Evolutionary conservation across 1,140 invertebrate genomes (phyloP).

Genomic region (Drosophila sucinea): DNA sequence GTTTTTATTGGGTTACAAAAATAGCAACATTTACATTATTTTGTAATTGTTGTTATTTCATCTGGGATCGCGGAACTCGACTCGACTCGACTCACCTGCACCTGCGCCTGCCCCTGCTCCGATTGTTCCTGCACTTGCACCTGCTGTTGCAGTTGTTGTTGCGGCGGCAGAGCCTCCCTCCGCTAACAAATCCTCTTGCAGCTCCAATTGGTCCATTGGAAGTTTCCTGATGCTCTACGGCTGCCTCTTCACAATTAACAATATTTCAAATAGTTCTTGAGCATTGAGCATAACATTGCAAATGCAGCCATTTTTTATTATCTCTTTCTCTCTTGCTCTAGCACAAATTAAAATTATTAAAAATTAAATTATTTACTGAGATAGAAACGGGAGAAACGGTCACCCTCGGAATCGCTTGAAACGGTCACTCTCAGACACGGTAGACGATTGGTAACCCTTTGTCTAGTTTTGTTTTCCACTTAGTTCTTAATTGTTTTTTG

Average conservation of each 20-base stretch:
- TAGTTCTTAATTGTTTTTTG: no score
- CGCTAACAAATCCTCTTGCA: constrained; percentile 49
- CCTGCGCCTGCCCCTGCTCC: neutral
- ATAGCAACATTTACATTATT: constrained; percentile 35
- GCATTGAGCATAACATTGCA: constrained; percentile 2
- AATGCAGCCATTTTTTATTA: constrained; percentile 59
- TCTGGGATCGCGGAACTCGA: neutral
- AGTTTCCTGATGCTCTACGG: neutral
- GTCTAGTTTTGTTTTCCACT: no score
- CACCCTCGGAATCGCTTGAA: no score
- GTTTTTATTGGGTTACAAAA: constrained; percentile 39
- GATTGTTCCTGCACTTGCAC: constrained; percentile 1
- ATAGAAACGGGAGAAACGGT: no score
- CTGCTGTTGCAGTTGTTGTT: neutral
- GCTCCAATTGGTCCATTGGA: constrained; percentile 57
- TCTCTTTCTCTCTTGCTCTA: neutral
- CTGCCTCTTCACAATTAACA: neutral
- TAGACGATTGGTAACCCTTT: no score
- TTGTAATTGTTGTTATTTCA: constrained; percentile 1
- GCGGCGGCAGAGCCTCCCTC: constrained; percentile 19
- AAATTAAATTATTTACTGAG: no score
- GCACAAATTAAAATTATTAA: constrained; percentile 17
- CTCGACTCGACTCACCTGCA: constrained; percentile 37
- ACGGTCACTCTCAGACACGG: no score
- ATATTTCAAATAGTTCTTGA: constrained; percentile 22